These are phyloP conservation scores for Microplitis deprimator DNA, from an alignment of 2,888 invertebrate genomes.

Conservation along the genomic window DNA sequence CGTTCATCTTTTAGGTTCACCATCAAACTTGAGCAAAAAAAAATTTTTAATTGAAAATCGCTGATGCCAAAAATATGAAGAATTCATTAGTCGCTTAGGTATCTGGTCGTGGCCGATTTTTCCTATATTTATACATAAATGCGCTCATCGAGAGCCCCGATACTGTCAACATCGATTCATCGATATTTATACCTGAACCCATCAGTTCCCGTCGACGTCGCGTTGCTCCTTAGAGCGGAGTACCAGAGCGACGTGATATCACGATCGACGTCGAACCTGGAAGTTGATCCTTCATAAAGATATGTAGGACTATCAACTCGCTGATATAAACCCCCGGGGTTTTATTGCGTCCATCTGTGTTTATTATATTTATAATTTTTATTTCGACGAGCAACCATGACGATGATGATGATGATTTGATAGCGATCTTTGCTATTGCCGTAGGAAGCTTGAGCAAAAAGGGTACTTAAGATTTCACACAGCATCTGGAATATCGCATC, in stretches of 20 bases:
- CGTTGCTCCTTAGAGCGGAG: conserved; percentile 22
- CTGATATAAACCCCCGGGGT: background rate
- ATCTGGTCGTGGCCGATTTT: background rate
- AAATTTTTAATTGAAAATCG: too few relatives aligned
- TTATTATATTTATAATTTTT: background rate
- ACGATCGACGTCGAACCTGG: conserved; percentile 28
- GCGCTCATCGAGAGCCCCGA: conserved; percentile 13
- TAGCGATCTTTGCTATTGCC: too few relatives aligned
- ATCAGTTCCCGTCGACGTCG: conserved; percentile 32
- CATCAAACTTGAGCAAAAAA: too few relatives aligned
- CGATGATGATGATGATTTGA: too few relatives aligned
- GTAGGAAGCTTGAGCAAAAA: too few relatives aligned
- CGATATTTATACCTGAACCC: conserved; percentile 32
- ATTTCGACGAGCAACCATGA: too few relatives aligned
- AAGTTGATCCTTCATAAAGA: conserved; percentile 27
- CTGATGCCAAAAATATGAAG: too few relatives aligned
- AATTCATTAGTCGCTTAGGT: too few relatives aligned
- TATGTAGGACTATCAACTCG: conserved; percentile 17
- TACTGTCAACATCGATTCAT: conserved; percentile 37
- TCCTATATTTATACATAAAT: conserved; percentile 22
- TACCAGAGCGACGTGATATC: conserved; percentile 11
- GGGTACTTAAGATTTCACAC: too few relatives aligned
- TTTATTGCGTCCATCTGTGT: background rate
- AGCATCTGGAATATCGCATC: background rate
- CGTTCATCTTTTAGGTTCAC: too few relatives aligned